Evolutionary conservation across 2,113 vertebrate genomes (phyloP).

Genomic region (Phylloscopus trochiloides): DNA sequence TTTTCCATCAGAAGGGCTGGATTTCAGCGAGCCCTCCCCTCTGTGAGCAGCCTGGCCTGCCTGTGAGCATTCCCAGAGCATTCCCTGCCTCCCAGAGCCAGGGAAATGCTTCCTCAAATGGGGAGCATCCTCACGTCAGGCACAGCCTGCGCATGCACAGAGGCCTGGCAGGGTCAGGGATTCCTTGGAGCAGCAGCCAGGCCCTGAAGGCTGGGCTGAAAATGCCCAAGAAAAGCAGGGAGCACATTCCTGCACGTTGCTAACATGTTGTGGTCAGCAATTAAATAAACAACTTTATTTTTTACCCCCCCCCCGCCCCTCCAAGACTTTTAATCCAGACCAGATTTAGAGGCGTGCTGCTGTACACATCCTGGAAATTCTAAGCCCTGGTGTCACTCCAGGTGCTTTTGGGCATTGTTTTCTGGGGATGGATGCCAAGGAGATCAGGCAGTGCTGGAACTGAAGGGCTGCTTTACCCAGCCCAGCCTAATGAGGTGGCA

Average conservation of each 20-base stretch:
- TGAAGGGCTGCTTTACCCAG: not conserved
- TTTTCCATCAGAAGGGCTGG: not conserved
- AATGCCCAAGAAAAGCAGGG: not conserved
- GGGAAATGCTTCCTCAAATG: accelerated
- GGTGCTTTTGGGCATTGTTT: not conserved
- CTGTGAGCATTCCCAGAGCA: not conserved
- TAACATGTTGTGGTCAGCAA: not conserved
- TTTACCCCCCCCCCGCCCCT: too few species aligned
- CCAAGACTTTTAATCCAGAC: not conserved
- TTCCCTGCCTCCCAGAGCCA: not conserved
- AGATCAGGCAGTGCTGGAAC: not conserved
- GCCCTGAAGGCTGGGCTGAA: not conserved
- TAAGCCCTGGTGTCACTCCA: not conserved
- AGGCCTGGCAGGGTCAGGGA: not conserved
- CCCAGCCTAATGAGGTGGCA: not conserved
- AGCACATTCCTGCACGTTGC: not conserved
- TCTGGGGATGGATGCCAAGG: not conserved
- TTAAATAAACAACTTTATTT: not conserved
- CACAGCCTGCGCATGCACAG: not conserved
- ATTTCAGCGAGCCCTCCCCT: not conserved
- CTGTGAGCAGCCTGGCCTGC: not conserved
- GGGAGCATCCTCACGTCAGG: not conserved
- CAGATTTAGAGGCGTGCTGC: accelerated
- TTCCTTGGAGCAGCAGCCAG: not conserved
- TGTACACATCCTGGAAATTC: not conserved